Percentiles rank a stretch among this genome's conserved stretches.
Conservation (phyloP, 2,797 vertebrate species). For the Florisuga fusca region DNA sequence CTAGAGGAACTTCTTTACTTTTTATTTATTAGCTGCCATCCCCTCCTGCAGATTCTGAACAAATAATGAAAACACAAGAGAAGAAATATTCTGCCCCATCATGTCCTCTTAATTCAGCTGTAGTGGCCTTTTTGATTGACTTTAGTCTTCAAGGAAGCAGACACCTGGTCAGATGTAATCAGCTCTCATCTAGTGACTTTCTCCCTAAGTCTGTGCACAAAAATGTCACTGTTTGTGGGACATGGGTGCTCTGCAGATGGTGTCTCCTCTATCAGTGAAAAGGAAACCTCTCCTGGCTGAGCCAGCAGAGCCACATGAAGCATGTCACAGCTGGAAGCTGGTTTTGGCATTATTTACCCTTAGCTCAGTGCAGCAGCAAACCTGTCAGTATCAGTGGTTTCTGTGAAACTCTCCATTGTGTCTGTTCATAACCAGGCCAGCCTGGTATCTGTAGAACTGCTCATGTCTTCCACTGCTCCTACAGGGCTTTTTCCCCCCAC, state of each 20-base stretch:
- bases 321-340: background rate
- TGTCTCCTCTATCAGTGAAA: background rate
- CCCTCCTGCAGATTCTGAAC: background rate
- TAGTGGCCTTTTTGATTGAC: background rate
- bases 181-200: background rate
- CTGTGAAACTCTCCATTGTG: background rate
- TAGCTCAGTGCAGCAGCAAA: background rate
- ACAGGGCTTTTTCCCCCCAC: rapidly evolving
- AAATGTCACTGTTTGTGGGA: background rate
- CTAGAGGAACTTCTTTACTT: background rate
- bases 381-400: background rate
- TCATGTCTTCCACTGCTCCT: background rate
- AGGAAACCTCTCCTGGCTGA: background rate
- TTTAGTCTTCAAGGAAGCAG: background rate
- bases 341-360: background rate
- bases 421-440: background rate
- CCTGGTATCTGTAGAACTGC: background rate
- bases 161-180: background rate
- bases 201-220: background rate
- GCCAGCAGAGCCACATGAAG: background rate
- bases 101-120: background rate
- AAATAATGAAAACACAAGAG: background rate
- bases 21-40: background rate
- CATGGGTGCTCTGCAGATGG: background rate
- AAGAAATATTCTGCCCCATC: background rate